These are phyloP conservation scores for Lethenteron reissneri DNA, from an alignment of 2,113 vertebrate species.

Conservation along the genomic window DNA sequence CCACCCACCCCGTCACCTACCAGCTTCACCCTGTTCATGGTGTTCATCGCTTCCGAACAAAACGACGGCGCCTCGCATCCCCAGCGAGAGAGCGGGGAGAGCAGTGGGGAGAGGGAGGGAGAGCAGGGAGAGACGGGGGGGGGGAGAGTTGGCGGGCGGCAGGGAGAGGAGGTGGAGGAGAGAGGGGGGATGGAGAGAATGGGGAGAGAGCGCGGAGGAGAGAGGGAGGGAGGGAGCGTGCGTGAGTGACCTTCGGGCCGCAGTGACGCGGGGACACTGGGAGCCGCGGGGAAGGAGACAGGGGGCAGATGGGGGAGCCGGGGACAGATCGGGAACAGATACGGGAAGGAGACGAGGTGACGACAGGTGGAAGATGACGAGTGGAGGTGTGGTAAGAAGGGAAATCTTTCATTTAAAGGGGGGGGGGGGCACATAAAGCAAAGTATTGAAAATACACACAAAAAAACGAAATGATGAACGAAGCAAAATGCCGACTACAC, in stretches of 20 bases:
- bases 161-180: not conserved
- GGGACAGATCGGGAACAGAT: not conserved
- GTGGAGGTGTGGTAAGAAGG: too few species aligned
- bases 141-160: not conserved
- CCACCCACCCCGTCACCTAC: too few species aligned
- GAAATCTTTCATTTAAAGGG: not conserved
- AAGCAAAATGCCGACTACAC: too few species aligned
- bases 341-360: not conserved
- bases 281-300: not conserved
- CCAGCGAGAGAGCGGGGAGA: not conserved
- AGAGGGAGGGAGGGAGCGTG: not conserved
- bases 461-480: too few species aligned
- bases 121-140: not conserved
- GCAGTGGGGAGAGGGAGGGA: not conserved
- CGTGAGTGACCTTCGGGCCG: not conserved
- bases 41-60: too few species aligned
- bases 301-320: not conserved
- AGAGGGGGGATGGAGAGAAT: not conserved
- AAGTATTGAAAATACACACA: too few species aligned
- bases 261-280: not conserved
- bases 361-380: too few species aligned
- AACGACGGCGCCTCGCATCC: too few species aligned
- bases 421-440: not conserved
- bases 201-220: not conserved
- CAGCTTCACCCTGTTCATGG: too few species aligned